Percentiles rank a stretch among this genome's conserved stretches.
These are phyloP conservation scores for Cheilosia impressa DNA, from an alignment of 2,888 invertebrate species.

Conservation along the genomic window DNA sequence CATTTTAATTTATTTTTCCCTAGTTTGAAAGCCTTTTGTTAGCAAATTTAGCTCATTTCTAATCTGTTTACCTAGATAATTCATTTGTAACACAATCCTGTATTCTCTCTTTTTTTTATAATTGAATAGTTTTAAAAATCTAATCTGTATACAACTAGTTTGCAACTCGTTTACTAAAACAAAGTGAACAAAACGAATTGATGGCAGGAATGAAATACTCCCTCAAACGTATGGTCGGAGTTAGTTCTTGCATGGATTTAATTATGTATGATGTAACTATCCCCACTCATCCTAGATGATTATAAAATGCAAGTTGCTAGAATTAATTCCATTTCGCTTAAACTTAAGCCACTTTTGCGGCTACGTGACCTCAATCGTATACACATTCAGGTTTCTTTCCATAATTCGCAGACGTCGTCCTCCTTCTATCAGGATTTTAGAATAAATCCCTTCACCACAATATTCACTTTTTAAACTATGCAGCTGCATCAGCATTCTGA, in stretches of 20 bases:
- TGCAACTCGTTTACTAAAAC: too few species aligned
- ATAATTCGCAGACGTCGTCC: slow-evolving; percentile 33
- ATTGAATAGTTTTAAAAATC: too few species aligned
- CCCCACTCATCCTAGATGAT: slow-evolving; percentile 9
- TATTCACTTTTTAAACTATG: slow-evolving; percentile 11
- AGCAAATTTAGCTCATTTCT: too few species aligned
- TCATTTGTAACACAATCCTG: too few species aligned
- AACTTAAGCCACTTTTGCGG: slow-evolving; percentile 1
- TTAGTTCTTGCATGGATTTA: not conserved
- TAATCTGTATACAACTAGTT: too few species aligned
- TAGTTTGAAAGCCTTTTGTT: too few species aligned
- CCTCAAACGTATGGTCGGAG: not conserved
- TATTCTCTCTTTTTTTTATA: too few species aligned
- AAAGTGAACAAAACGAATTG: not conserved
- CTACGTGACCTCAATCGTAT: slow-evolving; percentile 7
- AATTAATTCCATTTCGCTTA: slow-evolving; percentile 19
- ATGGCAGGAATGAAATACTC: not conserved
- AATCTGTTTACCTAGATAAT: too few species aligned
- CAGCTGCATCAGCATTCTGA: slow-evolving; percentile 51
- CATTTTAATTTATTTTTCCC: too few species aligned
- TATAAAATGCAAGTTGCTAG: slow-evolving; percentile 40
- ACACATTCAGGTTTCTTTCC: slow-evolving; percentile 4
- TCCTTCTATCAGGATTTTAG: slow-evolving; percentile 14
- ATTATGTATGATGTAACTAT: slow-evolving; percentile 6
- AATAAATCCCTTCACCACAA: slow-evolving; percentile 26